Conservation (phyloP, 92 coral and sea anemone genomes). For the Phenganax stokvisi region DNA sequence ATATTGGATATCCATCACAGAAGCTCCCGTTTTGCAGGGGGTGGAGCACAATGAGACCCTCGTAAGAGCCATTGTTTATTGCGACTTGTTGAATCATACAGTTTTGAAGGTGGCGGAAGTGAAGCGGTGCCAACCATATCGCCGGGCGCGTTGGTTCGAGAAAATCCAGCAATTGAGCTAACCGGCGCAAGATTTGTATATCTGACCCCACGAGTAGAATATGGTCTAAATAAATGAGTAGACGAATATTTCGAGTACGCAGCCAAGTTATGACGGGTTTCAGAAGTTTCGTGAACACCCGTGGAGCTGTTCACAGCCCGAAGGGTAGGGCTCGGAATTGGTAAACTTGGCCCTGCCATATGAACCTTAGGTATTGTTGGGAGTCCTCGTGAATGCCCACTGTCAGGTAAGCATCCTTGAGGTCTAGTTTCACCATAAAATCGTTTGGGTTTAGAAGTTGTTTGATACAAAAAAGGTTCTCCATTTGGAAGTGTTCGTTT, state of each 20-base stretch:
- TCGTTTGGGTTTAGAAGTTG: conserved; percentile 32
- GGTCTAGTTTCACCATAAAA: conserved; percentile 39
- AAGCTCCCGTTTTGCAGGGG: conserved; percentile 31
- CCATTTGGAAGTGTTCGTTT: conserved; percentile 46
- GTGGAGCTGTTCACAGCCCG: too few relatives aligned
- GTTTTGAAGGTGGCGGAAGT: conserved; percentile 35
- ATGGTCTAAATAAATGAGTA: too few relatives aligned
- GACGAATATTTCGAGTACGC: too few relatives aligned
- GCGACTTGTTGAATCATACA: conserved; percentile 34
- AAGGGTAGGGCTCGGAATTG: too few relatives aligned
- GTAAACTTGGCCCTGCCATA: too few relatives aligned
- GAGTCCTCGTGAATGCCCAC: conserved; percentile 9
- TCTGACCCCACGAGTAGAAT: too few relatives aligned
- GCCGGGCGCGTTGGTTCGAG: conserved; percentile 6
- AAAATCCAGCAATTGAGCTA: too few relatives aligned
- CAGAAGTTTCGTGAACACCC: too few relatives aligned
- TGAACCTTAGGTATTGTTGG: conserved; percentile 18
- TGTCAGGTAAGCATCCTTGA: conserved; percentile 33
- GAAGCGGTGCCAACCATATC: conserved; percentile 42
- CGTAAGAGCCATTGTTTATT: conserved; percentile 29
- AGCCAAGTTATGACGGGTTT: too few relatives aligned
- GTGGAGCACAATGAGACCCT: conserved; percentile 16
- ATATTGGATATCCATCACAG: conserved; percentile 44
- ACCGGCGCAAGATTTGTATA: too few relatives aligned
- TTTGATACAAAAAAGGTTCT: conserved; percentile 29